Base-by-base conservation (phyloP, 2,113 vertebrate species). In the Semicossyphus pulcher region DNA sequence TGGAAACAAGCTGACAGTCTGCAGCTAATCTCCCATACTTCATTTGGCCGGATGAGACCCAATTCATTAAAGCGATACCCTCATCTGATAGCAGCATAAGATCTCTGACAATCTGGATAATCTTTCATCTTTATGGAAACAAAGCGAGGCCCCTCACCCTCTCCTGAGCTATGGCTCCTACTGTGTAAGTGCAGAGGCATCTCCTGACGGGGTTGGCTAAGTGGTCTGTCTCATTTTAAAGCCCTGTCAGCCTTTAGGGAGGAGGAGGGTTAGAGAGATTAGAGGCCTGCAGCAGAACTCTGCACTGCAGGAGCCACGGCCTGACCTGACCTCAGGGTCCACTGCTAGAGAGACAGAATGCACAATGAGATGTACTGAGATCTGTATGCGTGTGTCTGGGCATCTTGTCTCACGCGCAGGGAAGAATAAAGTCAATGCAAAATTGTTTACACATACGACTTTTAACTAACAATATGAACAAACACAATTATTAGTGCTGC, bases 11-110 rank as follows among this genome's bases (percentile, higher is more conserved):
- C 83, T 61, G 86, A 83, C 81, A 88, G 78, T 57, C 52, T 78
- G 69, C 14, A 58, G 82, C 74, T 92, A 86, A 90, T 90, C 86
- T 86, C 74, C 67, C 36, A 84, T 76, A 81, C 87, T 86, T 90
- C 60, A 89, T 86, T 86, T 86, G 69, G 65, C 62, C 29, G 10
- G 42, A 88, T 85, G 65, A 87, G 71, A 67, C 64, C 75, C 51
- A 61, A 81, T 89, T 90, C 70, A 88, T 86, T 87, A 84, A 76
- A 80, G 44, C 21, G 25, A 75, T 79, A 59, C 66, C 74, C 83
- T 78, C 72, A 81, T 85, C 70, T 72, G 78, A 87, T 81, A 72
- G 83, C 51, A 42, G 57, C 75, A 78, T 57, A 76, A 65, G 80
- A 84, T 82, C 72, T 76, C 60, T 69, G 74, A 83, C 88, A 87